phyloP scores from a whole-genome alignment of 2,888 invertebrate genomes.

The Brenthis hecate region DNA sequence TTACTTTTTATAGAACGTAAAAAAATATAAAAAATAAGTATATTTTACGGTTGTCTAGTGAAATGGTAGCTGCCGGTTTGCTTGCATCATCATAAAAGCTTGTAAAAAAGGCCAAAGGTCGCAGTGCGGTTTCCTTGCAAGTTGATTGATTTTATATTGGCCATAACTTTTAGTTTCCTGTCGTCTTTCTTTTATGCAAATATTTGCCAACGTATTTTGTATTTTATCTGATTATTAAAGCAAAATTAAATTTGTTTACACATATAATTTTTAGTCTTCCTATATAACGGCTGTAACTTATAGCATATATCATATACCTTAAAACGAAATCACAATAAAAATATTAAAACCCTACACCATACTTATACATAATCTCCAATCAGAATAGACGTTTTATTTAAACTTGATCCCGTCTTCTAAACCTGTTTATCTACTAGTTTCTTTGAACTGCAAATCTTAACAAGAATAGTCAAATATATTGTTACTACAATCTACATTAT shows the following conservation, averaged over 20 bases:
- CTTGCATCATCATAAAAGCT: not conserved
- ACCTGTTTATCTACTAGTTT: constrained; percentile 54
- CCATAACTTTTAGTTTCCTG: too few relatives aligned
- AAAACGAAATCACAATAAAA: not conserved
- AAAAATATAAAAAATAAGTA: constrained; percentile 2
- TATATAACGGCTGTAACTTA: too few relatives aligned
- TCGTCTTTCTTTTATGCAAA: too few relatives aligned
- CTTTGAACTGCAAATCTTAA: constrained; percentile 41
- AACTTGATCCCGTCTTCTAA: constrained; percentile 16
- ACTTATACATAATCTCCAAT: not conserved
- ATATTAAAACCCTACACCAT: not conserved
- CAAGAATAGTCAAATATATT: constrained; percentile 7
- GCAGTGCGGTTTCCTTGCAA: too few relatives aligned
- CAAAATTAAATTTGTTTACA: too few relatives aligned
- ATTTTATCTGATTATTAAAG: too few relatives aligned
- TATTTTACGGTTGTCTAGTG: not conserved
- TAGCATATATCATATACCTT: too few relatives aligned
- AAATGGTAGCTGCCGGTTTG: not conserved
- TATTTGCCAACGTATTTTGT: too few relatives aligned
- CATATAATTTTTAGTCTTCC: too few relatives aligned
- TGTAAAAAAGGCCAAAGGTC: too few relatives aligned
- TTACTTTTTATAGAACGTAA: not conserved
- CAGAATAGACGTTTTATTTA: constrained; percentile 8
- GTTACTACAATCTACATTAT: constrained; percentile 4
- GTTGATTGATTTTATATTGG: too few relatives aligned